phyloP scores from a whole-genome alignment of 2,888 invertebrate genomes.

The Eilema caniola region DNA sequence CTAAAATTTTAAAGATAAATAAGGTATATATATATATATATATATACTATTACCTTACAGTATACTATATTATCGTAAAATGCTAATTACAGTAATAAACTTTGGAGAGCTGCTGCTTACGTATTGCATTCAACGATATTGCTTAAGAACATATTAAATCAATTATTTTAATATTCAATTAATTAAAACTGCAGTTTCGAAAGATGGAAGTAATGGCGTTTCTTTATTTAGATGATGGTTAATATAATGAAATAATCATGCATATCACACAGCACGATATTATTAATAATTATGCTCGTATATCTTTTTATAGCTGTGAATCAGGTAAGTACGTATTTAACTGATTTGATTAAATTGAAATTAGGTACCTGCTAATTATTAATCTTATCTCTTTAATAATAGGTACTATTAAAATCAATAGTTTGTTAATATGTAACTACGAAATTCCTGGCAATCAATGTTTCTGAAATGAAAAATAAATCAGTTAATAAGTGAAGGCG shows the following conservation, averaged over 20 bases:
- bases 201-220: conserved; percentile 21
- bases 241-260: conserved; percentile 27
- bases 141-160: background rate
- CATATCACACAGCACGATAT: conserved; percentile 41
- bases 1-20: background rate
- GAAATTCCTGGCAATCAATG: background rate
- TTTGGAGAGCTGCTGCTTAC: background rate
- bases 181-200: conserved; percentile 5
- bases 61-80: background rate
- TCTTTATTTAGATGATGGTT: conserved; percentile 34
- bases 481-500: background rate
- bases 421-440: background rate
- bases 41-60: no score
- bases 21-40: background rate
- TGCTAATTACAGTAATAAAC: background rate
- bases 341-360: background rate
- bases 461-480: background rate
- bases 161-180: background rate
- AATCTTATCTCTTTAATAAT: background rate
- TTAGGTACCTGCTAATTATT: background rate
- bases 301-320: conserved; percentile 34
- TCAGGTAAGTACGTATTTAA: background rate
- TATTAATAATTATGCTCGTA: conserved; percentile 29
- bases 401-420: background rate
- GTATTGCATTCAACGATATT: background rate